Percentiles rank a stretch among this genome's conserved stretches.
phyloP scores from a whole-genome alignment of 2,888 invertebrate genomes.

The Eristalinus aeneus region DNA sequence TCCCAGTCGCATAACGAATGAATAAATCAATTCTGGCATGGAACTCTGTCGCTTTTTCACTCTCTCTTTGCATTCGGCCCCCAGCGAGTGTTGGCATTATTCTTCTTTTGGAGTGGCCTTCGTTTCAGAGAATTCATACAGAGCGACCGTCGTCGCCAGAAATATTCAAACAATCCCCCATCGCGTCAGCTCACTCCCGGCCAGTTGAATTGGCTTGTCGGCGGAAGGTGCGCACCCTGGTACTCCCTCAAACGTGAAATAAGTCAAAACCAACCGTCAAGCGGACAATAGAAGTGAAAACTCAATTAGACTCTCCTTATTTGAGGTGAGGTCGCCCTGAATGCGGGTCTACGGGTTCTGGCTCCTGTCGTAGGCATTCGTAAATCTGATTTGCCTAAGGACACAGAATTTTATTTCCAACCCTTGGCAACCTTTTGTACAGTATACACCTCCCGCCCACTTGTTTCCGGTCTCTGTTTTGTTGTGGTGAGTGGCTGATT shows the following conservation, averaged over 20 bases:
- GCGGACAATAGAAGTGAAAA: constrained; percentile 16
- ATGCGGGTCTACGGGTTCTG: background rate
- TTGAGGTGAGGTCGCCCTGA: constrained; percentile 37
- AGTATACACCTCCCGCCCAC: background rate
- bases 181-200: background rate
- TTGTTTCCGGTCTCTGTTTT: background rate
- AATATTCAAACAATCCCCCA: background rate
- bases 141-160: background rate
- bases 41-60: background rate
- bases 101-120: background rate
- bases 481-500: constrained; percentile 7
- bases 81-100: background rate
- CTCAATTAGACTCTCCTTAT: constrained; percentile 44
- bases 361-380: constrained; percentile 22
- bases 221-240: background rate
- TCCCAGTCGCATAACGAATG: constrained; percentile 42
- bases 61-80: background rate
- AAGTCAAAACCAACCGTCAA: background rate
- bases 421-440: background rate
- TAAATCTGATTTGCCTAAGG: constrained; percentile 30
- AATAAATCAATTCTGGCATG: constrained; percentile 42
- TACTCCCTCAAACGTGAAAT: background rate
- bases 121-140: background rate
- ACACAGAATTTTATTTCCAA: background rate
- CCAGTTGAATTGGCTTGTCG: background rate